Percentiles rank a stretch among this genome's conserved stretches.
These are phyloP conservation scores for Ciconia stormi DNA, from an alignment of 2,113 vertebrate species.

Conservation along the genomic window DNA sequence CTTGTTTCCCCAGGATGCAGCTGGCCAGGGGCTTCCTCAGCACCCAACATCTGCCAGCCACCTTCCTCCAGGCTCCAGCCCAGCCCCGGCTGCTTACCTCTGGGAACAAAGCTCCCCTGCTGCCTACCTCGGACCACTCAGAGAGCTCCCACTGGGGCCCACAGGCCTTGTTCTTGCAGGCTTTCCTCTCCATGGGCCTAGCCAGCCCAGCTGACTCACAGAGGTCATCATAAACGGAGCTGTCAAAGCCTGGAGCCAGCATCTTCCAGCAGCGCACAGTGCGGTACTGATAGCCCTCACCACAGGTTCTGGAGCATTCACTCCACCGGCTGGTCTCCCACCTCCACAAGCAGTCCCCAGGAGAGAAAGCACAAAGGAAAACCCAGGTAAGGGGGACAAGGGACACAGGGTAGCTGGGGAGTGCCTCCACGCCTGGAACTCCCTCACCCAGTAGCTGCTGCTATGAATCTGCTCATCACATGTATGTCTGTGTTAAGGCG, in stretches of 20 bases:
- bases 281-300: conserved; percentile 85
- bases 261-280: conserved; percentile 92
- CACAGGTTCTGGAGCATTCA: conserved; percentile 86
- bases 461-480: background rate
- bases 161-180: conserved; percentile 85
- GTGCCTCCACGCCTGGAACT: background rate
- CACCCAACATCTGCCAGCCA: background rate
- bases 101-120: background rate
- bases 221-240: conserved; percentile 86
- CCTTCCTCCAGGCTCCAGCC: background rate
- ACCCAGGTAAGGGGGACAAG: background rate
- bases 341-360: conserved; percentile 32
- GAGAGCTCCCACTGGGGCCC: conserved; percentile 90
- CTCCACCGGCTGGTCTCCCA: conserved; percentile 93
- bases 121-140: conserved; percentile 82
- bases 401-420: background rate
- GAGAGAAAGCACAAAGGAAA: background rate
- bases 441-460: background rate
- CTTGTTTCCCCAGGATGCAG: background rate
- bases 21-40: background rate
- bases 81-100: background rate
- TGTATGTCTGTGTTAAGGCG: accelerated
- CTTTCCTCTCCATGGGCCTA: conserved; percentile 85
- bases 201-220: conserved; percentile 82
- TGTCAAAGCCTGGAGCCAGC: conserved; percentile 88